Percentiles rank a stretch among this genome's conserved stretches.
These are phyloP conservation scores for Calvadosia cruxmelitensis DNA, from an alignment of 30 jellyfish, hydroid and myxozoan genomes.

Conservation along the genomic window DNA sequence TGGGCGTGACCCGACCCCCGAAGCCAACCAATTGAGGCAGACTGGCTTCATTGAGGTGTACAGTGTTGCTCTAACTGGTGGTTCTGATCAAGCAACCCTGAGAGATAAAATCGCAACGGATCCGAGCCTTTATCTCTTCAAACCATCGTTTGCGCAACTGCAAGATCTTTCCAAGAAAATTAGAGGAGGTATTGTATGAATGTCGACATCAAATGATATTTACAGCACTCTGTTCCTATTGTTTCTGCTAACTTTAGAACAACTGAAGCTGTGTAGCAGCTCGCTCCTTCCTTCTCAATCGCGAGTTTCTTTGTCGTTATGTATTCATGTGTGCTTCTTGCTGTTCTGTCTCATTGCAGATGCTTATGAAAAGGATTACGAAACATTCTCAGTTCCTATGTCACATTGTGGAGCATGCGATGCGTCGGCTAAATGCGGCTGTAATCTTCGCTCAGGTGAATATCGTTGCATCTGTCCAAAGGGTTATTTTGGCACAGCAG, in stretches of 20 bases:
- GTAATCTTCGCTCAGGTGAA: slow-evolving; percentile 78
- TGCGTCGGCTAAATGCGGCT: slow-evolving; percentile 73
- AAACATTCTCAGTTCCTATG: slow-evolving; percentile 27
- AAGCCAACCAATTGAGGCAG: slow-evolving; percentile 16
- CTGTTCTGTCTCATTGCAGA: no score
- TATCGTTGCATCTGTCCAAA: slow-evolving; percentile 75
- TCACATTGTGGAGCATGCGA: slow-evolving; percentile 74
- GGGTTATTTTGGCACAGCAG: slow-evolving; percentile 94
- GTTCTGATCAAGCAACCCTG: slow-evolving; percentile 25
- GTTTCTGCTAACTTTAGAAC: no score
- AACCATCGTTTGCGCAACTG: slow-evolving; percentile 43
- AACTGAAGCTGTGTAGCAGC: no score
- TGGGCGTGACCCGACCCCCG: slow-evolving; percentile 34
- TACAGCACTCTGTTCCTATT: no score
- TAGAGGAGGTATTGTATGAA: slow-evolving; percentile 99
- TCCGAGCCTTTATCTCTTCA: slow-evolving; percentile 40
- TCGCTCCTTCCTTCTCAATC: no score
- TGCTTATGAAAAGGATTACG: slow-evolving; percentile 88
- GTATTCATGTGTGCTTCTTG: no score
- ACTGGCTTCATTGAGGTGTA: slow-evolving; percentile 43
- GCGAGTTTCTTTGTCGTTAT: no score
- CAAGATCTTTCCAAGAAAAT: slow-evolving; percentile 61
- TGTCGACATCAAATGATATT: background rate
- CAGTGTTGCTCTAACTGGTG: slow-evolving; percentile 49
- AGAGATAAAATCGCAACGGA: slow-evolving; percentile 62